Evolutionary conservation across 1,140 invertebrate species (phyloP).

Genomic region (Euwallacea fornicatus): DNA sequence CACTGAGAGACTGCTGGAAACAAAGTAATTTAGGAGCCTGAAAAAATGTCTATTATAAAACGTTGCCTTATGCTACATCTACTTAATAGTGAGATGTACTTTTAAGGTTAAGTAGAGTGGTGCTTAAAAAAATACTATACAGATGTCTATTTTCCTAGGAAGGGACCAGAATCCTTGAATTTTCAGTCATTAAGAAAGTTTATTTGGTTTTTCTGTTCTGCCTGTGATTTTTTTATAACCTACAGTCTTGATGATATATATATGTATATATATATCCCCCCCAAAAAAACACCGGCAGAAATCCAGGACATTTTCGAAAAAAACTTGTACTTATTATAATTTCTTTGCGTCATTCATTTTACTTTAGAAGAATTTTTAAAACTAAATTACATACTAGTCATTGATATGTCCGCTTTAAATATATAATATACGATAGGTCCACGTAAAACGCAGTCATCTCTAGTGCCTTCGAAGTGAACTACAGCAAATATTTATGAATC

Average conservation of each 20-base stretch:
- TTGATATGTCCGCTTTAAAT: slow-evolving; percentile 13
- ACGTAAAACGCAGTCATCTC: slow-evolving; percentile 33
- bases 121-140: slow-evolving; percentile 32
- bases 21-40: not conserved
- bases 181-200: too few relatives aligned
- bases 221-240: too few relatives aligned
- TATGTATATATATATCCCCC: too few relatives aligned
- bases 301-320: too few relatives aligned
- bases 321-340: not conserved
- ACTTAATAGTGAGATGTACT: slow-evolving; percentile 28
- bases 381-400: slow-evolving; percentile 22
- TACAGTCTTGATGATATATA: not conserved
- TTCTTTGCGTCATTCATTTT: slow-evolving; percentile 10
- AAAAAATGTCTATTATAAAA: slow-evolving; percentile 18
- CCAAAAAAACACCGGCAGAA: too few relatives aligned
- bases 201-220: too few relatives aligned
- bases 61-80: slow-evolving; percentile 35
- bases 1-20: not conserved
- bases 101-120: slow-evolving; percentile 36
- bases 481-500: slow-evolving; percentile 39
- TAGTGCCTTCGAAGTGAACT: slow-evolving; percentile 36
- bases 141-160: slow-evolving; percentile 28
- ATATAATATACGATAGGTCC: slow-evolving; percentile 30
- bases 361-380: slow-evolving; percentile 8
- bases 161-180: slow-evolving; percentile 29